phyloP scores from a whole-genome alignment of 2,888 invertebrate species.

The Apamea crenata region DNA sequence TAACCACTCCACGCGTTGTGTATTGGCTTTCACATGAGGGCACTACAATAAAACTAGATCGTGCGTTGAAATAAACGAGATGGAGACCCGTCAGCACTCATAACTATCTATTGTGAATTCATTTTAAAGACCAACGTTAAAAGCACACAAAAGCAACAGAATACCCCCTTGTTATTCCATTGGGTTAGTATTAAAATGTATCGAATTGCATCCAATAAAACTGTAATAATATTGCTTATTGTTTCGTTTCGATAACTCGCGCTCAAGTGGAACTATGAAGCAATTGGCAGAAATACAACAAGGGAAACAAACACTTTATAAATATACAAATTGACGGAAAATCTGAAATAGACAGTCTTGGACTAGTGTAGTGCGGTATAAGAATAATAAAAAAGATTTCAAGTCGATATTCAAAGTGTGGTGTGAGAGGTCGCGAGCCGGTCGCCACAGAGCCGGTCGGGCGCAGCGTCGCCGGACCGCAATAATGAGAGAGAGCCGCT shows the following conservation, averaged over 20 bases:
- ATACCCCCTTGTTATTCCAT: constrained; percentile 28
- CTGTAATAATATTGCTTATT: constrained; percentile 64
- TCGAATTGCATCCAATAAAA: constrained; percentile 65
- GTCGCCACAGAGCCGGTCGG: constrained; percentile 55
- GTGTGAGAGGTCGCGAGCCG: constrained; percentile 46
- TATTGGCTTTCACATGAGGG: constrained; percentile 81
- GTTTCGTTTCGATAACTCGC: constrained; percentile 59
- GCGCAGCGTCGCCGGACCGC: constrained; percentile 73
- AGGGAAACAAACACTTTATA: constrained; percentile 39
- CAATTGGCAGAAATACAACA: constrained; percentile 56
- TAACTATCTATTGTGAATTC: constrained; percentile 52
- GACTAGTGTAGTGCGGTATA: constrained; percentile 38
- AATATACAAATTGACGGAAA: constrained; percentile 26
- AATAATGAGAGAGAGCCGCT: constrained; percentile 86
- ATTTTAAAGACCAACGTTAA: constrained; percentile 55
- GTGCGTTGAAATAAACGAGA: constrained; percentile 66
- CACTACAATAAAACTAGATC: constrained; percentile 81
- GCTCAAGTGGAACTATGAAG: constrained; percentile 54
- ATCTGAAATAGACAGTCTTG: constrained; percentile 14
- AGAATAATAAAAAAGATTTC: constrained; percentile 59
- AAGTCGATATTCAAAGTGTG: constrained; percentile 74
- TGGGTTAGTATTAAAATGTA: constrained; percentile 51
- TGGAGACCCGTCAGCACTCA: constrained; percentile 41
- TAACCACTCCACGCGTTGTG: constrained; percentile 83
- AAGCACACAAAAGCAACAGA: constrained; percentile 39